A percentile compares a stretch with the other conserved stretches of the same genome.
Conservation (phyloP, 1,140 invertebrate genomes). For the Drosophila grimshawi region DNA sequence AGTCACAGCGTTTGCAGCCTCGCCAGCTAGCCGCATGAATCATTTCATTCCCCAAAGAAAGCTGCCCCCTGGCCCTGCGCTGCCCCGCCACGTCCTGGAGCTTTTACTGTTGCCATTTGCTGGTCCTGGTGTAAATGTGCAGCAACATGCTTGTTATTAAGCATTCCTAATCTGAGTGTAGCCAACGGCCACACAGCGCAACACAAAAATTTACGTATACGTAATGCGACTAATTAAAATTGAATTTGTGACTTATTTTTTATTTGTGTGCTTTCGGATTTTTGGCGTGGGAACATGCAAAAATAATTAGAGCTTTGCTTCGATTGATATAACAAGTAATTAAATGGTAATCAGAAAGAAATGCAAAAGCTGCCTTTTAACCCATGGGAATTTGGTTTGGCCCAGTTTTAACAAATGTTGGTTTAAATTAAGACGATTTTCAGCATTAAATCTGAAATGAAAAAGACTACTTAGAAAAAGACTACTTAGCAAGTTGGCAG, state of each 20-base stretch:
- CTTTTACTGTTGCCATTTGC: slow-evolving; percentile 11
- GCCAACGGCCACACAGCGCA: slow-evolving; percentile 18
- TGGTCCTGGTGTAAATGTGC: slow-evolving; percentile 70
- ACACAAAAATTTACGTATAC: slow-evolving; percentile 63
- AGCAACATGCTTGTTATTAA: slow-evolving; percentile 72
- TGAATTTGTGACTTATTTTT: slow-evolving; percentile 59
- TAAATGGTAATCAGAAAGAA: slow-evolving; percentile 41
- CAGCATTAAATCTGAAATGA: background rate
- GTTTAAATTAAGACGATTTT: background rate
- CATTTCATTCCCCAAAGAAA: slow-evolving; percentile 72
- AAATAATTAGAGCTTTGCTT: slow-evolving; percentile 24
- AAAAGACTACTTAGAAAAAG: background rate
- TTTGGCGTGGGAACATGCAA: slow-evolving; percentile 47
- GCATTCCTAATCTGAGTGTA: slow-evolving; percentile 50
- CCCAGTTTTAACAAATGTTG: slow-evolving; percentile 11
- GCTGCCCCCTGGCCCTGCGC: slow-evolving; percentile 48
- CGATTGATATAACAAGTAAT: slow-evolving; percentile 49
- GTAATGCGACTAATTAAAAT: slow-evolving; percentile 79
- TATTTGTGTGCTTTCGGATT: slow-evolving; percentile 1
- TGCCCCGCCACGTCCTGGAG: slow-evolving; percentile 18
- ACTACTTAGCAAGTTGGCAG: background rate
- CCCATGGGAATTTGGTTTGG: slow-evolving; percentile 20
- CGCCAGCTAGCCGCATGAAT: slow-evolving; percentile 62
- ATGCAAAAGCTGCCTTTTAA: slow-evolving; percentile 1
- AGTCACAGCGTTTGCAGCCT: slow-evolving; percentile 42